Conservation (phyloP, 2,797 vertebrate genomes). For the Channallabes apus region DNA sequence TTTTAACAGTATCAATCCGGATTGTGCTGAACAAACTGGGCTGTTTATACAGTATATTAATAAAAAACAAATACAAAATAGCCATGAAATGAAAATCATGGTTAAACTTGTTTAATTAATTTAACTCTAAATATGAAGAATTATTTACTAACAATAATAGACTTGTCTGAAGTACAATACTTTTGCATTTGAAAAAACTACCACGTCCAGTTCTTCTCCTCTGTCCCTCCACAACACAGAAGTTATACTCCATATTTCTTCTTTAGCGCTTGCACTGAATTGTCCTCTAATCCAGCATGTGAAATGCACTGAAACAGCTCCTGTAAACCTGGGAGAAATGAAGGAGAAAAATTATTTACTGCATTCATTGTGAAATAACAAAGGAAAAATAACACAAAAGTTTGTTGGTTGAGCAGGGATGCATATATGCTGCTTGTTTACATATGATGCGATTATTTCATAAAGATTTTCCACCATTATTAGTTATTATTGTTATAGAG, state of each 20-base stretch:
- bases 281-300: conserved; percentile 69
- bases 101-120: not conserved
- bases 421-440: not conserved
- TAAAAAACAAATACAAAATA: not conserved
- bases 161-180: not conserved
- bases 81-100: not conserved
- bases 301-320: conserved; percentile 84
- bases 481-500: not conserved
- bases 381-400: not conserved
- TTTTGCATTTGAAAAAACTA: not conserved
- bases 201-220: not conserved
- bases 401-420: not conserved
- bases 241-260: conserved; percentile 83
- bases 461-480: not conserved
- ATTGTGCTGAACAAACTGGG: not conserved
- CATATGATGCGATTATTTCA: not conserved
- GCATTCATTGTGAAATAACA: not conserved
- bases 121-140: not conserved
- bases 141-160: not conserved
- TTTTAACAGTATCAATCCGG: not conserved
- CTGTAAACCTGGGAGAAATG: conserved; percentile 74
- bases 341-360: not conserved
- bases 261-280: conserved; percentile 74
- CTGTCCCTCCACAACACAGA: not conserved
- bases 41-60: not conserved